Evolutionary conservation across 2,797 vertebrate genomes (phyloP).

Genomic region (Calcarius lapponicus): DNA sequence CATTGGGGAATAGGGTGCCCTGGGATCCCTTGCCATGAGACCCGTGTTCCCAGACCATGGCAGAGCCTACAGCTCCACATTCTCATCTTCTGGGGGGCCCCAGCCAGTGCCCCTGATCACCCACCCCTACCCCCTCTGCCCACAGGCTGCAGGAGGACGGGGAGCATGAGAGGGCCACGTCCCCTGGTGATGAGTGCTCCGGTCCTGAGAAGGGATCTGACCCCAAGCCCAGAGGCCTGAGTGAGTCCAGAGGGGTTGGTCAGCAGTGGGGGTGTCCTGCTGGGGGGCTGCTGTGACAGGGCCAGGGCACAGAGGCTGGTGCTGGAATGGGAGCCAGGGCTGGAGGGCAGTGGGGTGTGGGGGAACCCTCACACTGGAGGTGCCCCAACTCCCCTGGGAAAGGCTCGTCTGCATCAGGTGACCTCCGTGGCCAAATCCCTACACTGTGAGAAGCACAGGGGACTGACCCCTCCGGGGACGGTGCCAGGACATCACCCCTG

Average conservation of each 20-base stretch:
- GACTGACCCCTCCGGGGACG: background rate
- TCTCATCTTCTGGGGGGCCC: background rate
- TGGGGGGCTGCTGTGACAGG: rapidly evolving
- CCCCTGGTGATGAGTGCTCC: rapidly evolving
- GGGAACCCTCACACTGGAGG: background rate
- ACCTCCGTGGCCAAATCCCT: background rate
- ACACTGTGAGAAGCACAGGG: background rate
- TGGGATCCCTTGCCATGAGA: background rate
- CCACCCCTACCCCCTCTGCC: background rate
- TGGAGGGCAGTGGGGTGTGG: rapidly evolving
- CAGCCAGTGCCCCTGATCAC: background rate
- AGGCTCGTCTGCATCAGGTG: rapidly evolving
- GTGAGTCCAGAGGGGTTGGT: background rate
- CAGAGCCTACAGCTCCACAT: rapidly evolving
- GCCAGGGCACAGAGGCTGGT: background rate
- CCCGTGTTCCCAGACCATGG: background rate
- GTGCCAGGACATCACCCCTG: background rate
- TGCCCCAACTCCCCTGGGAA: background rate
- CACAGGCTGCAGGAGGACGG: background rate
- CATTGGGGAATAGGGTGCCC: background rate
- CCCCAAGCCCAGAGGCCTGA: background rate
- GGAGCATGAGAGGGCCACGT: background rate
- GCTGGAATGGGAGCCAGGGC: background rate
- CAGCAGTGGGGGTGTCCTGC: background rate
- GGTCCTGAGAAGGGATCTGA: background rate